Conservation (phyloP, 2,797 vertebrate species). For the Pseudochromis fuscus region DNA sequence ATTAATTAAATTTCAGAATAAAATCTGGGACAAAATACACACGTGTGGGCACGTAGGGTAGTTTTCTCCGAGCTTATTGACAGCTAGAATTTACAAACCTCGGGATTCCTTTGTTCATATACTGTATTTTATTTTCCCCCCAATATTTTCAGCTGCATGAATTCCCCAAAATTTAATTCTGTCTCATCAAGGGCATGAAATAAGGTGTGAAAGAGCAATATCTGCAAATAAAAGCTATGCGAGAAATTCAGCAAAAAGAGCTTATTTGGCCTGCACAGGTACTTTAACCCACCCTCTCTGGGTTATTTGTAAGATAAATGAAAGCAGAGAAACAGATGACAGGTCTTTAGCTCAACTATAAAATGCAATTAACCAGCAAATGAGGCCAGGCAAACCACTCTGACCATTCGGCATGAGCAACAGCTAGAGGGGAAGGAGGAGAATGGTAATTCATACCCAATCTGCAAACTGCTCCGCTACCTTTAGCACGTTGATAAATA, state of each 20-base stretch:
- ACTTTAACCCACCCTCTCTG: conserved; percentile 81
- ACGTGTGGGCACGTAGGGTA: background rate
- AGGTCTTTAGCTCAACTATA: conserved; percentile 90
- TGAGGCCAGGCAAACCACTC: conserved; percentile 90
- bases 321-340: conserved; percentile 88
- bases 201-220: conserved; percentile 54
- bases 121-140: conserved; percentile 35
- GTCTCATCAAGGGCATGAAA: conserved; percentile 65
- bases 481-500: conserved; percentile 74
- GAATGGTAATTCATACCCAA: conserved; percentile 81
- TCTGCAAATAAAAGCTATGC: conserved; percentile 54
- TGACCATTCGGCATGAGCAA: conserved; percentile 89
- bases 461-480: conserved; percentile 77
- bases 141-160: conserved; percentile 56
- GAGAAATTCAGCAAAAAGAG: conserved; percentile 58
- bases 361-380: conserved; percentile 97
- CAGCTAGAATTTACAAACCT: conserved; percentile 43
- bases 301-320: conserved; percentile 89
- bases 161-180: conserved; percentile 61
- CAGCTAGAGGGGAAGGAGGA: conserved; percentile 83
- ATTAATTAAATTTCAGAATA: conserved; percentile 53
- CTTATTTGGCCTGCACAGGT: conserved; percentile 79
- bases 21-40: conserved; percentile 53
- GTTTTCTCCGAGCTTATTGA: conserved; percentile 31
- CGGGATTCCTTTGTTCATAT: conserved; percentile 45